Base-by-base conservation (phyloP, 1,140 invertebrate genomes). In the Drosophila azteca region DNA sequence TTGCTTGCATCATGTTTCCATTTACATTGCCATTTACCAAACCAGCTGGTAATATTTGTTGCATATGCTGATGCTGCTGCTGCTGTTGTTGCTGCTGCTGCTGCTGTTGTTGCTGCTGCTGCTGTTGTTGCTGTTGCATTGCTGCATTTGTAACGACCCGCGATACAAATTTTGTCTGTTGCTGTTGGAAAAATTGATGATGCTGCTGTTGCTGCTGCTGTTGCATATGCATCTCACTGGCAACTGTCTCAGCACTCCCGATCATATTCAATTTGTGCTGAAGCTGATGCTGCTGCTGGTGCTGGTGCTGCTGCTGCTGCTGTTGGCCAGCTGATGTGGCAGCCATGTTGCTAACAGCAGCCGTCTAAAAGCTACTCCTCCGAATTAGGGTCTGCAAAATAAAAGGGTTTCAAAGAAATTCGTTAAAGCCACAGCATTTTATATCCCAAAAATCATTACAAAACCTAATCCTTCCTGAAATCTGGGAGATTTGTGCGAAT, bases 311-410 rank as follows among this genome's bases (percentile, higher is more conserved):
- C 73, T 82, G 88, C 52, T 88, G 81, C 73, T 81, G 88, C 54
- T 89, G 81, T 70, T 82, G 90, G 44, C 90, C 90, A 78, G 90
- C 90, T 62, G 90, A 91, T 59, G 90, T 72, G 54, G 90, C 90
- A 64, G 90, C 90, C 90, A 91, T 91, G 58, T 70, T 77, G 81
- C 59, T 79, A 73, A 73, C 65, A 85, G 77, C 71, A 63, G 79
- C 79, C 70, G 57, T 85, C 65, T 65, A 84, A 17, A 31, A 80
- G 64, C 68, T 49, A 58, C 63, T 77, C 51, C 49, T 67, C 11
- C 35, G 44, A 63, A 61, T 84, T 68, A 78, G 66, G 67, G 73
- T 52, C 84, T 87, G 75, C 31, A 79, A 87, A 41, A 53, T 31
- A 44, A 20, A 48, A 54, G 2, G 13, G 26, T n/a, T 13, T 6